Conservation (phyloP, 2,797 vertebrate genomes). For the Saxicola maurus region DNA sequence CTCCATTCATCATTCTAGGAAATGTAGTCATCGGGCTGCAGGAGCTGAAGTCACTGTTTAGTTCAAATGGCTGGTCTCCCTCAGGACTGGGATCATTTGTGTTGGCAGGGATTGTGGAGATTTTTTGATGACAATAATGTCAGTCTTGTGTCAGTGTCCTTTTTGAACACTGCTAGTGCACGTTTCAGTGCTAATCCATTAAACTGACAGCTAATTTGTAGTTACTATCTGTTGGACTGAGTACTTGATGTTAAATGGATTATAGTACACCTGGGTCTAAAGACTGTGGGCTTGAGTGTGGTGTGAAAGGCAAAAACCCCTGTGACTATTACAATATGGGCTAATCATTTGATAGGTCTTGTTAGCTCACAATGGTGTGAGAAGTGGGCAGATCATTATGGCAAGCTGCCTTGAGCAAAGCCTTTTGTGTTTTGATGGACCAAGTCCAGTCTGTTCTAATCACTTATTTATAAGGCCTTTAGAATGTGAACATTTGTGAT, state of each 20-base stretch:
- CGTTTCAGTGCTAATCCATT: background rate
- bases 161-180: background rate
- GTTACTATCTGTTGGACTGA: background rate
- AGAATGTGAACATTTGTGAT: background rate
- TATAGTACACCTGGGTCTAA: background rate
- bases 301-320: background rate
- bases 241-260: background rate
- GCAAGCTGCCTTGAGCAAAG: background rate
- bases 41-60: conserved; percentile 21
- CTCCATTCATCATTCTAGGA: conserved; percentile 24
- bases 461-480: background rate
- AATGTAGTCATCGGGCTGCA: background rate
- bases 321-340: background rate
- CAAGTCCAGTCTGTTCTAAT: background rate
- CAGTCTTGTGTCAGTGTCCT: background rate
- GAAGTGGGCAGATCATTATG: background rate
- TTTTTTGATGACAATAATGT: background rate
- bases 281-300: background rate
- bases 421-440: background rate
- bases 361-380: background rate
- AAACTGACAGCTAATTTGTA: background rate
- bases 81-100: background rate
- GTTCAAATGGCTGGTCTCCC: background rate
- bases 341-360: background rate
- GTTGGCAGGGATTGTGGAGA: background rate